These are phyloP conservation scores for Illadopsis cleaveri DNA, from an alignment of 2,113 vertebrate species.

Conservation along the genomic window DNA sequence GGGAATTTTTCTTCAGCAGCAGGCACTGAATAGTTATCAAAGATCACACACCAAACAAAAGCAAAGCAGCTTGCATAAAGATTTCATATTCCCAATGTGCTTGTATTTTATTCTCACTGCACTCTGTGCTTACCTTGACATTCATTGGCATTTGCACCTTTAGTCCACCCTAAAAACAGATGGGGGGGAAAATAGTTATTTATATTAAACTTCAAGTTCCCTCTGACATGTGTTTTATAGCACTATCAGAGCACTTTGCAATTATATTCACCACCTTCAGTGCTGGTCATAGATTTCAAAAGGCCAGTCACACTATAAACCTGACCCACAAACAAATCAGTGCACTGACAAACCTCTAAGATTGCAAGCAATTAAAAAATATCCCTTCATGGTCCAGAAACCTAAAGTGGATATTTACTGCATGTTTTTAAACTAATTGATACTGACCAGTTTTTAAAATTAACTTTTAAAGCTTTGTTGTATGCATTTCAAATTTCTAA, in stretches of 20 bases:
- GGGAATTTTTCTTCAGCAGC: not conserved
- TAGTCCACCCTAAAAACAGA: slow-evolving; percentile 75
- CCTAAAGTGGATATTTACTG: not conserved
- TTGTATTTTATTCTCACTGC: not conserved
- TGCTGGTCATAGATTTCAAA: not conserved
- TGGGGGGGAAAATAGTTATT: not conserved
- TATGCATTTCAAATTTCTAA: not conserved
- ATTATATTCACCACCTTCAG: not conserved
- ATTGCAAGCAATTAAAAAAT: not conserved
- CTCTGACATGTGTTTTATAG: not conserved
- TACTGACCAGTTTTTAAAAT: not conserved
- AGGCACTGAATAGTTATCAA: not conserved
- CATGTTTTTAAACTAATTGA: not conserved
- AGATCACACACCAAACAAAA: not conserved
- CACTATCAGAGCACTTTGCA: not conserved
- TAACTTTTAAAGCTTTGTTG: not conserved
- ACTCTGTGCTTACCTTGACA: slow-evolving; percentile 73
- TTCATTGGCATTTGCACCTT: slow-evolving; percentile 83
- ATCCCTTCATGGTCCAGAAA: not conserved
- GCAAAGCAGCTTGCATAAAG: not conserved
- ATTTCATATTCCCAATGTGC: not conserved
- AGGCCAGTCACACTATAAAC: not conserved
- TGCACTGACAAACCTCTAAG: not conserved
- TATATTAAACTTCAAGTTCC: not conserved
- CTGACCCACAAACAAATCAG: not conserved